Percentiles rank a stretch among this genome's conserved stretches.
These are phyloP conservation scores for Panzeria rudis DNA, from an alignment of 2,888 invertebrate species.

Conservation along the genomic window DNA sequence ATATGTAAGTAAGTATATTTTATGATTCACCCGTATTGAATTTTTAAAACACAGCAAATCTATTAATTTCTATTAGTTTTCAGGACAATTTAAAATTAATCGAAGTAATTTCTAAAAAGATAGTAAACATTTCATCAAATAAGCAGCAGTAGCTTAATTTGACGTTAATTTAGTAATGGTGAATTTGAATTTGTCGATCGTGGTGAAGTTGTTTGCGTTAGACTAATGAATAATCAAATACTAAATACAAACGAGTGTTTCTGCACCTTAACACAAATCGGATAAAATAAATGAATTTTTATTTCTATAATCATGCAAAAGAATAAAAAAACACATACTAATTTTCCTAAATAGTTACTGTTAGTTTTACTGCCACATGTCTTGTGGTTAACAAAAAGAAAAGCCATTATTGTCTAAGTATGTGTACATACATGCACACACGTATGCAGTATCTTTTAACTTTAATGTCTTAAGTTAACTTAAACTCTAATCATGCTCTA, in stretches of 20 bases:
- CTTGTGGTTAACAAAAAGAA: neutral
- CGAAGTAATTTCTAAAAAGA: no score
- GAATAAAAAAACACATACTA: slow-evolving; percentile 4
- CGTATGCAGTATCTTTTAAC: neutral
- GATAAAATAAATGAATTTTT: neutral
- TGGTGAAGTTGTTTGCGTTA: no score
- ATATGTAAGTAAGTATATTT: no score
- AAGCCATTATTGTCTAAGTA: neutral
- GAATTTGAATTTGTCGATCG: no score
- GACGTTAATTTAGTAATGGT: no score
- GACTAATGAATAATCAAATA: neutral
- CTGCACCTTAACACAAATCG: neutral
- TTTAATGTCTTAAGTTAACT: slow-evolving; percentile 29
- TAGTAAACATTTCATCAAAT: no score
- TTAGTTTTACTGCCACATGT: slow-evolving; percentile 5
- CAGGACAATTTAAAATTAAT: no score
- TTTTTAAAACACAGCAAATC: no score
- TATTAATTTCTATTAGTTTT: no score
- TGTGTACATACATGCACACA: neutral
- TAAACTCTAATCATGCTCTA: slow-evolving; percentile 43
- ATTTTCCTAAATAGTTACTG: neutral
- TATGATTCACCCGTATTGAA: no score
- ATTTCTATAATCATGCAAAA: neutral
- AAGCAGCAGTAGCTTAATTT: no score
- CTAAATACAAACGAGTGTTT: neutral